These are phyloP conservation scores for Euzophera pinguis DNA, from an alignment of 2,888 invertebrate genomes.

Conservation along the genomic window DNA sequence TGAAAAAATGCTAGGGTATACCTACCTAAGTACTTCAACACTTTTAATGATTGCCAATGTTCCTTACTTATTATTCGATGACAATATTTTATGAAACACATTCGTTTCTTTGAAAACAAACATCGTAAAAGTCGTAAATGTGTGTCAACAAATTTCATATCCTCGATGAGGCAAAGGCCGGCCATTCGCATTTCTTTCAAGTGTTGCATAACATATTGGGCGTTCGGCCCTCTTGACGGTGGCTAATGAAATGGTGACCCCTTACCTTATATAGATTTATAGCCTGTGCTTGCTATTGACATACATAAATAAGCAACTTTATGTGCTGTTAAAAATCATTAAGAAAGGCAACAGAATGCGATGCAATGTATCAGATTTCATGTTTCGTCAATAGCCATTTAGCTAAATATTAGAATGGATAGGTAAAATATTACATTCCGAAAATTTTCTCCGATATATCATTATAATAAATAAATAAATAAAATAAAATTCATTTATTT, in stretches of 20 bases:
- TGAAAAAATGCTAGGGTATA: no score
- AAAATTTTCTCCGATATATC: no score
- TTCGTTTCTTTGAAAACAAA: conserved; percentile 5
- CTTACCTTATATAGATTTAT: conserved; percentile 50
- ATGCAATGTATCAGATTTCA: no score
- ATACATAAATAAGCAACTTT: conserved; percentile 16
- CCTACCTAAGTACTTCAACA: no score
- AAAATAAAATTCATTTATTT: no score
- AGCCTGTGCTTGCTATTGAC: conserved; percentile 24
- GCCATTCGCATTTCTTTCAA: conserved; percentile 52
- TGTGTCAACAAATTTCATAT: conserved; percentile 40
- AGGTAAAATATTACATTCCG: no score
- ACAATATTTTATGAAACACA: neutral
- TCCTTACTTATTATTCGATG: neutral
- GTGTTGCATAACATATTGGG: conserved; percentile 36
- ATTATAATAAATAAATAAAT: no score
- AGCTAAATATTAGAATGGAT: no score
- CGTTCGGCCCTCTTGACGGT: conserved; percentile 31
- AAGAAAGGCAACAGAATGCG: neutral
- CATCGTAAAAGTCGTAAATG: conserved; percentile 7
- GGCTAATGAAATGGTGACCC: conserved; percentile 42
- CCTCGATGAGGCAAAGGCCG: conserved; percentile 37
- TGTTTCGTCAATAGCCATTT: no score
- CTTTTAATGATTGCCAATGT: no score
- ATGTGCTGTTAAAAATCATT: neutral